phyloP scores from a whole-genome alignment of 1,140 invertebrate genomes.

The Andrena cerasifolii region DNA sequence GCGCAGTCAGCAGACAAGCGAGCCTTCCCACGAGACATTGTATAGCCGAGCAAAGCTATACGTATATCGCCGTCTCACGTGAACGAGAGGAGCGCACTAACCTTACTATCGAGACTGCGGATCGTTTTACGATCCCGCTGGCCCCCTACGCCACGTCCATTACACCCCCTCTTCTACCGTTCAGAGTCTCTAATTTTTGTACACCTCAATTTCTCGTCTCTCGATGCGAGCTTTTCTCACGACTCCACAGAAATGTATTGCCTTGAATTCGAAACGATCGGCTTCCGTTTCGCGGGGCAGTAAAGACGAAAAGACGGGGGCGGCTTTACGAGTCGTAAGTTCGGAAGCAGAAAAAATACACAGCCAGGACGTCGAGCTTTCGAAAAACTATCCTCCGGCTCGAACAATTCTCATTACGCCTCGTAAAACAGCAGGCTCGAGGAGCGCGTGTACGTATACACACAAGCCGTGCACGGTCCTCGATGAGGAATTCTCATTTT shows the following conservation, averaged over 20 bases:
- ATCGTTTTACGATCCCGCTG: constrained; percentile 56
- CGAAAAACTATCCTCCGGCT: not conserved
- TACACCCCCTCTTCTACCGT: too few species aligned
- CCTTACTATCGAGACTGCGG: constrained; percentile 57
- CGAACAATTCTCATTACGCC: constrained; percentile 13
- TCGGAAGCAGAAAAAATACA: constrained; percentile 7
- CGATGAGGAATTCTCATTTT: constrained; percentile 73
- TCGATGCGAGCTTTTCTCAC: not conserved
- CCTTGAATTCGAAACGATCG: not conserved
- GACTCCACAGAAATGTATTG: not conserved
- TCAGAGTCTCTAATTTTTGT: too few species aligned
- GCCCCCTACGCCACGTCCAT: constrained; percentile 40
- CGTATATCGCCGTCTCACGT: constrained; percentile 49
- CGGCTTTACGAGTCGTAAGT: constrained; percentile 9
- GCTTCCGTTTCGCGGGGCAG: not conserved
- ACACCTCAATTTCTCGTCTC: too few species aligned
- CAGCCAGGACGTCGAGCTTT: not conserved
- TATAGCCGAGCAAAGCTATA: constrained; percentile 59
- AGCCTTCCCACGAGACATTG: constrained; percentile 64
- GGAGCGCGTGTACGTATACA: not conserved
- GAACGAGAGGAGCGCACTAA: constrained; percentile 58
- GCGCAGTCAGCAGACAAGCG: constrained; percentile 26
- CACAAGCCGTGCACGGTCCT: constrained; percentile 5
- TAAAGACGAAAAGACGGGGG: not conserved
- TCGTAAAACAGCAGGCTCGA: not conserved